These are phyloP conservation scores for Echinometra lucunter DNA, from an alignment of 53 echinoderm and acorn worm genomes.

Conservation along the genomic window DNA sequence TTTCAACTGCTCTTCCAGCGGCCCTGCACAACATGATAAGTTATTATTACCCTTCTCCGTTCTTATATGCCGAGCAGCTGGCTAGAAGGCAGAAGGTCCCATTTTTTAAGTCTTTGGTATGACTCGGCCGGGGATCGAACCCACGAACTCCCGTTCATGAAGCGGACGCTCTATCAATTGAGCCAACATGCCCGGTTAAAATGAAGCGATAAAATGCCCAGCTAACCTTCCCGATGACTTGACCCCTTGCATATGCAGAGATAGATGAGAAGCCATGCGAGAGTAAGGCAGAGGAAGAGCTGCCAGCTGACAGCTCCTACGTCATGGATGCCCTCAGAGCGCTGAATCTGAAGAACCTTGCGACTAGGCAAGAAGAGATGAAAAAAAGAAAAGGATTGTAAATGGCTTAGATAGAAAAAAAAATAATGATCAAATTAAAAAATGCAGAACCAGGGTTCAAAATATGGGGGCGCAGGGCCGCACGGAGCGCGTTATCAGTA, in stretches of 20 bases:
- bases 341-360: conserved; percentile 75
- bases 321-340: conserved; percentile 81
- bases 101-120: no score
- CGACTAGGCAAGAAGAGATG: not conserved
- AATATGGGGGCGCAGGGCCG: not conserved
- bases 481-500: no score
- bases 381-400: not conserved
- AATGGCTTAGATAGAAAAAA: not conserved
- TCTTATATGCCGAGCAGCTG: no score
- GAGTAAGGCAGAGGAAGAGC: conserved; percentile 73
- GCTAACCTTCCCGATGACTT: conserved; percentile 85
- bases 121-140: no score
- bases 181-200: no score
- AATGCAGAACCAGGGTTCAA: not conserved
- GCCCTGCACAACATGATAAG: no score
- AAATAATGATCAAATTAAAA: not conserved
- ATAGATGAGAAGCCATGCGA: conserved; percentile 84
- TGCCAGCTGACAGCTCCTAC: conserved; percentile 89
- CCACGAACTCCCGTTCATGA: no score
- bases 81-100: no score
- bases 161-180: no score
- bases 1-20: no score
- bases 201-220: no score
- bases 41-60: no score
- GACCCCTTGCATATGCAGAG: conserved; percentile 87